Evolutionary conservation across 2,113 vertebrate genomes (phyloP).

Genomic region (Phyllopteryx taeniolatus): DNA sequence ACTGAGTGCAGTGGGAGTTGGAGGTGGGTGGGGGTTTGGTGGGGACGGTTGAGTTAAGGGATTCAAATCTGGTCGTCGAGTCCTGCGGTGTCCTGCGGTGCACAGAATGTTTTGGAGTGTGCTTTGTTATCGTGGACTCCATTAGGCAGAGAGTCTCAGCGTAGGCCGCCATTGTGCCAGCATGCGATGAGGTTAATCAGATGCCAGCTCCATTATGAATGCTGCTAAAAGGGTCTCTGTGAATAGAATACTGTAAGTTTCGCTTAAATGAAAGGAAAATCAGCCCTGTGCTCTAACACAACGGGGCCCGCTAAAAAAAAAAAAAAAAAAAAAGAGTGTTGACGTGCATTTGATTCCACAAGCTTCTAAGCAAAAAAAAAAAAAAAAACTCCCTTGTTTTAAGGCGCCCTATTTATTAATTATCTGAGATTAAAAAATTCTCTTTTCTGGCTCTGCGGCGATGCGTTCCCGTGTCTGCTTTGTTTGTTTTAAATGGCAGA

Average conservation of each 20-base stretch:
- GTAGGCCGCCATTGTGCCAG: constrained; percentile 68
- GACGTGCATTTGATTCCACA: constrained; percentile 57
- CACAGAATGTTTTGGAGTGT: constrained; percentile 64
- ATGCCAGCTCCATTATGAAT: constrained; percentile 69
- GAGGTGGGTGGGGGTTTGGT: neutral
- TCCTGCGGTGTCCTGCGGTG: constrained; percentile 69
- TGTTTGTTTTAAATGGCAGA: constrained; percentile 64
- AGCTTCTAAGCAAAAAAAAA: constrained; percentile 53
- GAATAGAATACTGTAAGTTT: constrained; percentile 70
- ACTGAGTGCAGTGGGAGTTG: constrained; percentile 52
- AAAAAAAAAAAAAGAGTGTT: constrained; percentile 56
- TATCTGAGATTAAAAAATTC: constrained; percentile 68
- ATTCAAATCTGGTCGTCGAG: constrained; percentile 68
- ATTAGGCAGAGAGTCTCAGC: constrained; percentile 71
- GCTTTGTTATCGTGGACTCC: constrained; percentile 66
- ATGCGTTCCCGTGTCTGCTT: constrained; percentile 50
- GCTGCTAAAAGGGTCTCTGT: constrained; percentile 67
- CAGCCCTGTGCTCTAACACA: constrained; percentile 57
- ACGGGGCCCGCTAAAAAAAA: constrained; percentile 30
- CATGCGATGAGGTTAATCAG: constrained; percentile 75
- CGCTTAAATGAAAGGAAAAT: constrained; percentile 43
- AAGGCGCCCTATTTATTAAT: constrained; percentile 67
- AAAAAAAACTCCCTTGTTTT: constrained; percentile 45
- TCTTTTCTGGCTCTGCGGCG: constrained; percentile 38
- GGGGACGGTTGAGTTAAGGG: constrained; percentile 51